These are phyloP conservation scores for Drosophila hydei DNA, from an alignment of 1,140 invertebrate genomes.

Conservation along the genomic window DNA sequence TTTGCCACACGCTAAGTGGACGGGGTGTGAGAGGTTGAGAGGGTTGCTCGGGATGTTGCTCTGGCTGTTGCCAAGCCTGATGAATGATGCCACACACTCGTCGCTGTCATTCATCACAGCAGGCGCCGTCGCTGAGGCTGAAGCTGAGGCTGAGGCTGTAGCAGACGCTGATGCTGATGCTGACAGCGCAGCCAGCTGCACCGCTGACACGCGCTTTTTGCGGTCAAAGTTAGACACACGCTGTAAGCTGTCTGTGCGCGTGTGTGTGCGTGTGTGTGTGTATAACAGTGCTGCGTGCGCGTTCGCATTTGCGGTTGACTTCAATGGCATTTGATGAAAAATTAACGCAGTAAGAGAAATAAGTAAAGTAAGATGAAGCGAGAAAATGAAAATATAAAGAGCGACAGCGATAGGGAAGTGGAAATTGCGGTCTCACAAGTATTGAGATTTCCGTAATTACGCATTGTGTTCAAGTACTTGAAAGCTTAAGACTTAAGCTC, in stretches of 20 bases:
- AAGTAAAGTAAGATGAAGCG: slow-evolving; percentile 3
- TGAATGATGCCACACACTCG: slow-evolving; percentile 76
- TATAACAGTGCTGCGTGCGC: slow-evolving; percentile 9
- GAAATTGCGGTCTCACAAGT: background rate
- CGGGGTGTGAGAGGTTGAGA: no score
- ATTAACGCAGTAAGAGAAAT: slow-evolving; percentile 33
- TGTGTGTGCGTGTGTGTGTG: slow-evolving; percentile 24
- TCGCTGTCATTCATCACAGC: slow-evolving; percentile 74
- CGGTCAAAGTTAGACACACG: slow-evolving; percentile 54
- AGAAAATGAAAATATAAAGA: background rate
- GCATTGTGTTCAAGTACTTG: background rate
- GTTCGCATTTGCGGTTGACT: slow-evolving; percentile 55
- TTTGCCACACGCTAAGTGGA: slow-evolving; percentile 19
- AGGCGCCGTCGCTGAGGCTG: slow-evolving; percentile 22
- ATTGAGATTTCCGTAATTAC: background rate
- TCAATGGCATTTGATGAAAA: slow-evolving; percentile 61
- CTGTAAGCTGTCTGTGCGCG: slow-evolving; percentile 13
- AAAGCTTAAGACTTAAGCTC: background rate
- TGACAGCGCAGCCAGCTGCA: slow-evolving; percentile 32
- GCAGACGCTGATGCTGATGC: slow-evolving; percentile 30
- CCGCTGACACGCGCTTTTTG: slow-evolving; percentile 62
- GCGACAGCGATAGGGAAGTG: background rate
- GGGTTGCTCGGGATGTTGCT: background rate
- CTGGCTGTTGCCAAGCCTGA: slow-evolving; percentile 43
- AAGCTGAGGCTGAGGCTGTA: slow-evolving; percentile 11